Conservation (phyloP, 2,113 vertebrate species). For the Ibidorhyncha struthersii region DNA sequence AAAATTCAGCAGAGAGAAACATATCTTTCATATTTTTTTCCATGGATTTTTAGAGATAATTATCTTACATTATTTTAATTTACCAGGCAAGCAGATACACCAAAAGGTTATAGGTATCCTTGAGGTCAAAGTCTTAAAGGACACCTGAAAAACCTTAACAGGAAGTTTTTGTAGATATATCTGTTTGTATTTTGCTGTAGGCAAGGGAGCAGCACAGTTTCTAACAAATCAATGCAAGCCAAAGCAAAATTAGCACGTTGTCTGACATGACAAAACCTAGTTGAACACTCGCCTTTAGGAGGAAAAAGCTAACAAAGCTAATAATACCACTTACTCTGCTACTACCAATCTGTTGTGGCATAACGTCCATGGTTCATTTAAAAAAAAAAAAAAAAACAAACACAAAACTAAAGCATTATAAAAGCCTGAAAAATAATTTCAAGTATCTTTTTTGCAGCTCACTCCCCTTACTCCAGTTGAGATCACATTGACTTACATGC, state of each 20-base stretch:
- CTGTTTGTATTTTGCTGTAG: conserved; percentile 6
- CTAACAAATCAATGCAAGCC: conserved; percentile 25
- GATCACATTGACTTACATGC: rapidly evolving
- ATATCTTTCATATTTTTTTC: background rate
- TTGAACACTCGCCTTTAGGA: conserved; percentile 45
- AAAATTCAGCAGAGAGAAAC: background rate
- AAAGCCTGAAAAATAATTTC: background rate
- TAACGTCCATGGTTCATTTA: rapidly evolving
- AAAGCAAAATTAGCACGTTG: conserved; percentile 55
- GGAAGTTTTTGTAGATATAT: background rate
- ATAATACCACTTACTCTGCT: conserved; percentile 33
- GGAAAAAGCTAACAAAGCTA: conserved; percentile 51
- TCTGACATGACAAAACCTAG: conserved; percentile 52
- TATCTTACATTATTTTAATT: background rate
- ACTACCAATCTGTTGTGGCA: conserved; percentile 48
- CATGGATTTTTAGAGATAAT: background rate
- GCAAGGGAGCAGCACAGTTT: background rate
- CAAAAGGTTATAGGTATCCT: background rate
- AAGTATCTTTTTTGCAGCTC: background rate
- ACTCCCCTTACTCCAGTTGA: background rate
- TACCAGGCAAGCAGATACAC: background rate
- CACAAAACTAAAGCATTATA: background rate
- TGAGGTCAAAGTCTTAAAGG: conserved; percentile 4
- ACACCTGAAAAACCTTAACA: background rate
- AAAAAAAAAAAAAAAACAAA: background rate